Evolutionary conservation across 2,888 invertebrate species (phyloP).

Genomic region (Ennomos quercinarius): DNA sequence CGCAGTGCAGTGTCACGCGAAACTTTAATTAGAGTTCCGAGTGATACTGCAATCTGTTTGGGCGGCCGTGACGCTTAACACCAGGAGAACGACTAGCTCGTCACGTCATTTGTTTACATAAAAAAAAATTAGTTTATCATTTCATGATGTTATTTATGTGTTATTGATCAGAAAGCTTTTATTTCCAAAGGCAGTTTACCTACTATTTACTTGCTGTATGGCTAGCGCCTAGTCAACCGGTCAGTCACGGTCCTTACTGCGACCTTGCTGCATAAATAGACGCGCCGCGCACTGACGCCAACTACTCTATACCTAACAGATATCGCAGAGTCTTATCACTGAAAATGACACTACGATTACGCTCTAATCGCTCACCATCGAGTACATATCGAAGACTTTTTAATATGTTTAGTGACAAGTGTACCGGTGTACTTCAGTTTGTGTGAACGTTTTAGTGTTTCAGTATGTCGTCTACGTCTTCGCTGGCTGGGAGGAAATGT

Average conservation of each 20-base stretch:
- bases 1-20: too few relatives aligned
- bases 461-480: conserved; percentile 76
- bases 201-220: conserved; percentile 2
- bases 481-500: conserved; percentile 73
- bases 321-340: conserved; percentile 75
- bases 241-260: conserved; percentile 64
- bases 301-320: conserved; percentile 61
- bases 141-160: too few relatives aligned
- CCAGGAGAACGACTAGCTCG: too few relatives aligned
- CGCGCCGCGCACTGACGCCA: conserved; percentile 68
- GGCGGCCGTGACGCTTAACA: too few relatives aligned
- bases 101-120: too few relatives aligned
- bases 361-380: conserved; percentile 65
- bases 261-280: conserved; percentile 79
- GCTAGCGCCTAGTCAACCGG: conserved; percentile 29
- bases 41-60: too few relatives aligned
- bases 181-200: too few relatives aligned
- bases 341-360: conserved; percentile 81
- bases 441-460: conserved; percentile 63
- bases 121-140: too few relatives aligned
- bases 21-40: too few relatives aligned
- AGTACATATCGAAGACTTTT: conserved; percentile 66
- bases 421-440: conserved; percentile 57
- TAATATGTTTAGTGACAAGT: conserved; percentile 56
- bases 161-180: too few relatives aligned